These are phyloP conservation scores for Scolanthus callimorphus DNA, from an alignment of 92 coral and sea anemone species.

Conservation along the genomic window DNA sequence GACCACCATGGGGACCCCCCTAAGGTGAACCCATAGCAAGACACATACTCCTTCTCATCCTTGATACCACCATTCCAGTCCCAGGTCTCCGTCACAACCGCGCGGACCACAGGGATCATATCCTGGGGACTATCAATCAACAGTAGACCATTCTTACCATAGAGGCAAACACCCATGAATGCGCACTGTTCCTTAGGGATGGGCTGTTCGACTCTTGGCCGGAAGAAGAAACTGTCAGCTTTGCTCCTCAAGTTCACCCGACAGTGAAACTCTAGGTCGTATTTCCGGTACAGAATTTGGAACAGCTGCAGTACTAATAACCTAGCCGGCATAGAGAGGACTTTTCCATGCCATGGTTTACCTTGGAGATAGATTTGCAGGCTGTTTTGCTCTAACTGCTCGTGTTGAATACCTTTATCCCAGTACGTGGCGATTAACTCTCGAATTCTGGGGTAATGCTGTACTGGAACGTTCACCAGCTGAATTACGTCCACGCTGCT, in stretches of 20 bases:
- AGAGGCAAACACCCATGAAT: not conserved
- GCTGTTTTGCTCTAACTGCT: not conserved
- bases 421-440: not conserved
- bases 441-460: not conserved
- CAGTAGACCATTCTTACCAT: not conserved
- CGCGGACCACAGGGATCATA: not conserved
- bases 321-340: not conserved
- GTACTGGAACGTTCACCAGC: not conserved
- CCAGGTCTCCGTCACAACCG: not conserved
- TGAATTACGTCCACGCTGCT: not conserved
- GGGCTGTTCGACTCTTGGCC: not conserved
- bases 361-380: not conserved
- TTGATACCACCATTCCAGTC: not conserved
- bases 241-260: not conserved
- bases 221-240: not conserved
- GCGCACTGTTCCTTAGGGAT: not conserved
- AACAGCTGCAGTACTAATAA: not conserved
- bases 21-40: not conserved
- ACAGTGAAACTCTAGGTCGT: not conserved
- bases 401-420: not conserved
- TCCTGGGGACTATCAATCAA: not conserved
- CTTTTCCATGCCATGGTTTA: not conserved
- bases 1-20: slow-evolving; percentile 3
- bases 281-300: not conserved
- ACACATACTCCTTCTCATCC: not conserved